Evolutionary conservation across 2,113 vertebrate genomes (phyloP).

Genomic region (Xerus inauris): DNA sequence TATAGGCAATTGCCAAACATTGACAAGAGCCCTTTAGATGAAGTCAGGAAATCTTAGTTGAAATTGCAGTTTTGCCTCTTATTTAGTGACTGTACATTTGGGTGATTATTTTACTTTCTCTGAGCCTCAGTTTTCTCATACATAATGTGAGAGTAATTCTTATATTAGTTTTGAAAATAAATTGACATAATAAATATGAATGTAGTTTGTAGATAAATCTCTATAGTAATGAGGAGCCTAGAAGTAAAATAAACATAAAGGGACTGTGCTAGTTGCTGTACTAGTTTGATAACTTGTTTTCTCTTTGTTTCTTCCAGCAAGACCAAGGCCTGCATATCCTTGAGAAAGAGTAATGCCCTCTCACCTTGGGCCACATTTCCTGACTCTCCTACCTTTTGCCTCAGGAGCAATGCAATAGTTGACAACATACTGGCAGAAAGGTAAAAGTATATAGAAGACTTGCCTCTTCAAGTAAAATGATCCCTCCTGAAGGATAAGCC

Average conservation of each 20-base stretch:
- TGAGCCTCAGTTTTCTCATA: constrained; percentile 3
- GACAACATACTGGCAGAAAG: not conserved
- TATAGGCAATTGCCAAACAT: not conserved
- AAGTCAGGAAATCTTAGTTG: not conserved
- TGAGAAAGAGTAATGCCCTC: not conserved
- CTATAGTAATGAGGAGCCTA: not conserved
- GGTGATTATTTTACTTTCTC: not conserved
- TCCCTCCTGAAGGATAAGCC: not conserved
- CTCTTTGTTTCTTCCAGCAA: not conserved
- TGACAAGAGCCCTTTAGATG: not conserved
- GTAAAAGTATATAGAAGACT: not conserved
- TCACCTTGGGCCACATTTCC: not conserved
- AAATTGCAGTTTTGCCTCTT: not conserved
- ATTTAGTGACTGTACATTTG: not conserved
- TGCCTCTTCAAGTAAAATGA: not conserved
- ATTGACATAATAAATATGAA: constrained; percentile 35
- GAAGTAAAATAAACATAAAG: constrained; percentile 14
- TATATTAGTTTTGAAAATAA: constrained; percentile 9
- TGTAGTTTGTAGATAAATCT: not conserved
- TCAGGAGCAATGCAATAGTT: not conserved
- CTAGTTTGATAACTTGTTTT: constrained; percentile 9
- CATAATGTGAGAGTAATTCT: not conserved
- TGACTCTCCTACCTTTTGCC: not conserved
- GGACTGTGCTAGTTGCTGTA: not conserved
- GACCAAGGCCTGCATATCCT: not conserved